These are phyloP conservation scores for Cercopithecus mona DNA, from an alignment of 2,113 vertebrate species.

Conservation along the genomic window DNA sequence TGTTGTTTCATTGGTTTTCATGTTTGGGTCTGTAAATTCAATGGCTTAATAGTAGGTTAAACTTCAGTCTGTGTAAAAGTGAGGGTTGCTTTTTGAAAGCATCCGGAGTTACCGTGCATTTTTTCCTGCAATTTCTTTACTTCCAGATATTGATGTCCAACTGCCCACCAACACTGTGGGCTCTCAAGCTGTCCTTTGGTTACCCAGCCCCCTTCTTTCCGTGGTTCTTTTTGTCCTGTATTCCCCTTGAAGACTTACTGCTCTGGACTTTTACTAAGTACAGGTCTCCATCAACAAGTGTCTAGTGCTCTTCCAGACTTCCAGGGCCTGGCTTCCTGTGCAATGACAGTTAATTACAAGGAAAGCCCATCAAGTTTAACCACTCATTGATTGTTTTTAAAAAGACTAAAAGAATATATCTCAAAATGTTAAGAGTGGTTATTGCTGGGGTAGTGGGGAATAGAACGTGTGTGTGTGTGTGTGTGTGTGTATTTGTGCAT, in stretches of 20 bases:
- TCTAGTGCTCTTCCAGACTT: not conserved
- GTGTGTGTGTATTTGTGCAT: not conserved
- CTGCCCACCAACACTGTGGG: fast-evolving
- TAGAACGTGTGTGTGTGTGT: not conserved
- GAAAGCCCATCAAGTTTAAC: not conserved
- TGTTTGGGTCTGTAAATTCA: not conserved
- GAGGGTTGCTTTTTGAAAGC: not conserved
- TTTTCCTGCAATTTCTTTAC: not conserved
- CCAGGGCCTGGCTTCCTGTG: not conserved
- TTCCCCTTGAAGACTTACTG: too few species aligned
- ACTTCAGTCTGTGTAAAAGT: not conserved
- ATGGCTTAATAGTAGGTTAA: not conserved
- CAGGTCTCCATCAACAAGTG: not conserved
- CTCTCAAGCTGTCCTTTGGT: not conserved
- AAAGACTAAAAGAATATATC: not conserved
- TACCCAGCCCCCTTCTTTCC: not conserved
- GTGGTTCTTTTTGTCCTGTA: too few species aligned
- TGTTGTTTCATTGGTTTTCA: not conserved
- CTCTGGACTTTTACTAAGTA: not conserved
- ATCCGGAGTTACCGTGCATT: fast-evolving
- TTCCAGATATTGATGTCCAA: not conserved
- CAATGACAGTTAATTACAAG: not conserved
- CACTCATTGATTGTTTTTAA: not conserved
- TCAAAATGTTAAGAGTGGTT: not conserved
- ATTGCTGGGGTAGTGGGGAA: not conserved